These are phyloP conservation scores for Neodiprion fabricii DNA, from an alignment of 1,140 invertebrate genomes.

Conservation along the genomic window DNA sequence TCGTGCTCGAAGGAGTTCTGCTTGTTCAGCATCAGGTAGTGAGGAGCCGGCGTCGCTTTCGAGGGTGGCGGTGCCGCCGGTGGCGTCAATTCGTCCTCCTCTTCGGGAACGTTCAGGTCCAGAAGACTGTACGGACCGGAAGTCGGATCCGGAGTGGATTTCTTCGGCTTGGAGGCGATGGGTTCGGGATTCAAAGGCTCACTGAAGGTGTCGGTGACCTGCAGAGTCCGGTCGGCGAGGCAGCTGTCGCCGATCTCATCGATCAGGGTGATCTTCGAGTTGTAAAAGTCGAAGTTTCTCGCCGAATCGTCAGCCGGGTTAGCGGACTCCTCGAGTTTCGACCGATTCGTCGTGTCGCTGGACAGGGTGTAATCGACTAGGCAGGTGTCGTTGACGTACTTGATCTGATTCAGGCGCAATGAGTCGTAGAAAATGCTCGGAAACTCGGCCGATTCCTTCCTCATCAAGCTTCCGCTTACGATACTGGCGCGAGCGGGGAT, in stretches of 20 bases:
- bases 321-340: background rate
- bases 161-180: constrained; percentile 11
- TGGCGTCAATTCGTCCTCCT: constrained; percentile 61
- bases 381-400: constrained; percentile 13
- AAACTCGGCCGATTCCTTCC: background rate
- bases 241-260: constrained; percentile 37
- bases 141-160: constrained; percentile 17
- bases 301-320: background rate
- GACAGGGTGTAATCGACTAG: constrained; percentile 9
- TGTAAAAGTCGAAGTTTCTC: constrained; percentile 10
- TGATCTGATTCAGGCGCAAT: background rate
- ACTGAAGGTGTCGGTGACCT: background rate
- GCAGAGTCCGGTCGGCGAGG: constrained; percentile 37
- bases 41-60: constrained; percentile 35
- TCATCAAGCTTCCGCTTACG: background rate
- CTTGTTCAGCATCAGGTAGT: constrained; percentile 66
- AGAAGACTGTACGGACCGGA: constrained; percentile 30
- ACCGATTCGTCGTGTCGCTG: constrained; percentile 4
- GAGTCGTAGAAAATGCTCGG: background rate
- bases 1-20: constrained; percentile 79
- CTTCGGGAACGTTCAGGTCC: constrained; percentile 38
- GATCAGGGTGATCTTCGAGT: constrained; percentile 28
- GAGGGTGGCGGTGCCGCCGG: constrained; percentile 28
- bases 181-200: no score
- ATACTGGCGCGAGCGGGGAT: background rate